These are phyloP conservation scores for Aphis gossypii DNA, from an alignment of 1,140 invertebrate species.

Conservation along the genomic window DNA sequence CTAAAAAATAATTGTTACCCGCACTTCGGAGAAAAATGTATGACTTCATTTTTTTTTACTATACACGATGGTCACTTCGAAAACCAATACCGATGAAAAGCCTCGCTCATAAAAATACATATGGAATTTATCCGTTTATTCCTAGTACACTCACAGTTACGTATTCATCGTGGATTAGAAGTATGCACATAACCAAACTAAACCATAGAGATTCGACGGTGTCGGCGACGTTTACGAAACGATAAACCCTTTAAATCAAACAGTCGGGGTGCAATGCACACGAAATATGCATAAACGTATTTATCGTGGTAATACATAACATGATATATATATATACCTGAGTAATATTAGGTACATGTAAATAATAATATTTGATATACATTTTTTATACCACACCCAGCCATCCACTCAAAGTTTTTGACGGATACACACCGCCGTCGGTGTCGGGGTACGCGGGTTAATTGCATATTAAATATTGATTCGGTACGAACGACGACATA, in stretches of 20 bases:
- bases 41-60: background rate
- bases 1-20: background rate
- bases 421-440: background rate
- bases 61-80: background rate
- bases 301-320: too few relatives aligned
- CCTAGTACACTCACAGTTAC: accelerated
- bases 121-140: too few relatives aligned
- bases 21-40: background rate
- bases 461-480: conserved; percentile 10
- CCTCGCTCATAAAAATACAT: too few relatives aligned
- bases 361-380: background rate
- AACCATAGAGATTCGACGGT: too few relatives aligned
- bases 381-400: background rate
- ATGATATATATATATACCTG: too few relatives aligned
- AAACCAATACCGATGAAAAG: background rate
- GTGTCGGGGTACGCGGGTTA: background rate
- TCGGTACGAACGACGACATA: background rate
- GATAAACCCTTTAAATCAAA: background rate
- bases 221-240: too few relatives aligned
- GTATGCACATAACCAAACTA: too few relatives aligned
- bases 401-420: background rate
- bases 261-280: background rate
- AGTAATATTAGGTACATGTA: too few relatives aligned
- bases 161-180: too few relatives aligned
- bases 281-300: background rate